A percentile compares a stretch with the other conserved stretches of the same genome.
Conservation (phyloP, 2,113 vertebrate genomes). For the Montifringilla adamsi region DNA sequence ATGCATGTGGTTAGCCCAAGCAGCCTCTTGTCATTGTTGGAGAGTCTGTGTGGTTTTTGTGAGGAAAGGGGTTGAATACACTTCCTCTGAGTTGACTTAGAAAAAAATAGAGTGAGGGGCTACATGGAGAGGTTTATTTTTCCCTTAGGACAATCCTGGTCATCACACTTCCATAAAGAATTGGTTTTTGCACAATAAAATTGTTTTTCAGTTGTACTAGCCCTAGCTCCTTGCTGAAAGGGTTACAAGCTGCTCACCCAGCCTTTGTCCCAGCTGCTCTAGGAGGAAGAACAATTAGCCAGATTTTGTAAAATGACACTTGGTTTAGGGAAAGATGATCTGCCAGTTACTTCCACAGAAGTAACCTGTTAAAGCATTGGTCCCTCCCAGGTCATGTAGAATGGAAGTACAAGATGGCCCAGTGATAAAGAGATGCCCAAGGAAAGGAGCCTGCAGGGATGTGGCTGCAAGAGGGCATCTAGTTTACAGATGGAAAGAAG, state of each 20-base stretch:
- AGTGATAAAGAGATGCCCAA: not conserved
- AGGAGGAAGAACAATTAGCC: not conserved
- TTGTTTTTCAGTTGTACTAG: not conserved
- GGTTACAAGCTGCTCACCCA: not conserved
- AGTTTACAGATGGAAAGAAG: not conserved
- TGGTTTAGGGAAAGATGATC: not conserved
- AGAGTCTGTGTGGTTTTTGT: conserved; percentile 58
- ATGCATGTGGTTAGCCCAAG: conserved; percentile 71
- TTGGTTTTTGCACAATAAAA: not conserved
- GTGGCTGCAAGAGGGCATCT: not conserved
- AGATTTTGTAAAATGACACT: not conserved
- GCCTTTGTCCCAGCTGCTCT: not conserved
- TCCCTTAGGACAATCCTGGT: not conserved
- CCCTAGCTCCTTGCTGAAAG: not conserved
- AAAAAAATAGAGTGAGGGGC: not conserved
- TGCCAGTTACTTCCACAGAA: not conserved
- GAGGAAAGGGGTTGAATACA: conserved; percentile 1
- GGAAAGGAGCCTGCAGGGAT: not conserved
- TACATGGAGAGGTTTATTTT: not conserved
- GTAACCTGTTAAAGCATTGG: not conserved
- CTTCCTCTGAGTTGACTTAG: not conserved
- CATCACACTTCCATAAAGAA: not conserved
- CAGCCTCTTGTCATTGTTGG: conserved; percentile 59
- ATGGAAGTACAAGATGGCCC: not conserved
- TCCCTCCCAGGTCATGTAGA: not conserved